Conservation (phyloP, 2,113 vertebrate genomes). For the Lophotis ruficrista region DNA sequence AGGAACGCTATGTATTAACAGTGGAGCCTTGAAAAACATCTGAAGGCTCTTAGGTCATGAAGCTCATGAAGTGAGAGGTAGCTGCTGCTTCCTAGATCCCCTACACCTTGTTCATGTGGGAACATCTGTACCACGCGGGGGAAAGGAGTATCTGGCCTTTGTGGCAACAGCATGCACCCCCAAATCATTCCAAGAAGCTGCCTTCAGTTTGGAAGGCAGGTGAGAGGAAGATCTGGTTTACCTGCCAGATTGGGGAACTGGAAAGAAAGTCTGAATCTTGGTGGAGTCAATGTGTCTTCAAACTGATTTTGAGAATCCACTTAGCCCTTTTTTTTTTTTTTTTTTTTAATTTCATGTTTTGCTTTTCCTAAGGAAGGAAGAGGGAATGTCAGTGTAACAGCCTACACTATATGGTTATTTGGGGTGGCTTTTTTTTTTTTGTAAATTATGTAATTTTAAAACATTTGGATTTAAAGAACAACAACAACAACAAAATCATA, state of each 20-base stretch:
- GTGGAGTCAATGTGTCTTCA: constrained; percentile 5
- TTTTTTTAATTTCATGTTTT: constrained; percentile 19
- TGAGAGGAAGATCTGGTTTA: background rate
- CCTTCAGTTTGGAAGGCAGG: background rate
- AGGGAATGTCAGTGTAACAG: constrained; percentile 53
- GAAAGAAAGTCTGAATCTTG: constrained; percentile 19
- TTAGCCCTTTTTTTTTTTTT: constrained; percentile 10
- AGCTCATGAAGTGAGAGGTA: background rate
- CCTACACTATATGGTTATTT: constrained; percentile 11
- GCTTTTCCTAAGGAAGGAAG: constrained; percentile 67
- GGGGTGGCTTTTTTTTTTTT: constrained; percentile 1
- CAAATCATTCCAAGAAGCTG: constrained; percentile 27
- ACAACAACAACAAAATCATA: background rate
- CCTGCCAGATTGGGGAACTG: background rate
- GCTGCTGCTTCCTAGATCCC: constrained; percentile 1
- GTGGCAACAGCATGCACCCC: background rate
- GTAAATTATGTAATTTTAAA: constrained; percentile 80
- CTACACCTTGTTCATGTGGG: background rate
- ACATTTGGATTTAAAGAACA: constrained; percentile 74
- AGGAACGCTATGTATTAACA: constrained; percentile 62
- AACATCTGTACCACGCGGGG: background rate
- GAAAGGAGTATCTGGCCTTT: background rate
- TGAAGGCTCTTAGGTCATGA: background rate
- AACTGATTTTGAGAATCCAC: constrained; percentile 19
- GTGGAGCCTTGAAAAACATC: background rate